phyloP scores from a whole-genome alignment of 1,140 invertebrate genomes.

The Asbolus verrucosus region DNA sequence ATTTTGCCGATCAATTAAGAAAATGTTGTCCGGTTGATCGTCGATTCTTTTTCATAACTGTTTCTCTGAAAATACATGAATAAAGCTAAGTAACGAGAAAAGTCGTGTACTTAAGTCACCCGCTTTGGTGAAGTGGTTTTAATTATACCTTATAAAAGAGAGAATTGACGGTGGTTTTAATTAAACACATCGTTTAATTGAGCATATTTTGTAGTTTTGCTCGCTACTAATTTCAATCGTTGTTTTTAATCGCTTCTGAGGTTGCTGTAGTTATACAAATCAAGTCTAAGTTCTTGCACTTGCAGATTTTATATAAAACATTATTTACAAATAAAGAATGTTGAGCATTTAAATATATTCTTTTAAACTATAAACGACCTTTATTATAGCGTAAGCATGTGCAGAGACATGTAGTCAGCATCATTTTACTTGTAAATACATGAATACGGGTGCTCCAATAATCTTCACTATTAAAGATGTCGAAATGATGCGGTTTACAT shows the following conservation, averaged over 20 bases:
- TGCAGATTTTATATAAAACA: no score
- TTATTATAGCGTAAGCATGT: no score
- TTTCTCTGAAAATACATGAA: slow-evolving; percentile 11
- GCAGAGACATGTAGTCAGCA: no score
- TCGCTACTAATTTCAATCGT: slow-evolving; percentile 15
- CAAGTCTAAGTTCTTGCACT: no score
- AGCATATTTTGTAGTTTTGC: not conserved
- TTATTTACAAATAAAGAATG: no score
- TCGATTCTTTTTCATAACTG: slow-evolving; percentile 8
- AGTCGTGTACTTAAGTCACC: not conserved
- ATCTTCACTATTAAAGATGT: no score
- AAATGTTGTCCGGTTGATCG: slow-evolving; percentile 9
- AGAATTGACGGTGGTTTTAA: slow-evolving; percentile 19
- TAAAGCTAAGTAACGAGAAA: slow-evolving; percentile 14
- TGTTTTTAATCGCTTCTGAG: slow-evolving; percentile 5
- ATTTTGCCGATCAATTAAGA: slow-evolving; percentile 15
- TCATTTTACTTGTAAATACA: no score
- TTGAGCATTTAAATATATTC: no score
- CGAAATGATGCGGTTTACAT: no score
- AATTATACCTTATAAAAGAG: slow-evolving; percentile 18
- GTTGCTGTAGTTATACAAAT: no score
- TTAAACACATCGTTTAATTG: slow-evolving; percentile 25
- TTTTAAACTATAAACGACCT: no score
- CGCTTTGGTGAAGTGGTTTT: not conserved
- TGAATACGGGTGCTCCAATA: no score